phyloP scores from a whole-genome alignment of 2,888 invertebrate genomes.

The Plebejus argus region DNA sequence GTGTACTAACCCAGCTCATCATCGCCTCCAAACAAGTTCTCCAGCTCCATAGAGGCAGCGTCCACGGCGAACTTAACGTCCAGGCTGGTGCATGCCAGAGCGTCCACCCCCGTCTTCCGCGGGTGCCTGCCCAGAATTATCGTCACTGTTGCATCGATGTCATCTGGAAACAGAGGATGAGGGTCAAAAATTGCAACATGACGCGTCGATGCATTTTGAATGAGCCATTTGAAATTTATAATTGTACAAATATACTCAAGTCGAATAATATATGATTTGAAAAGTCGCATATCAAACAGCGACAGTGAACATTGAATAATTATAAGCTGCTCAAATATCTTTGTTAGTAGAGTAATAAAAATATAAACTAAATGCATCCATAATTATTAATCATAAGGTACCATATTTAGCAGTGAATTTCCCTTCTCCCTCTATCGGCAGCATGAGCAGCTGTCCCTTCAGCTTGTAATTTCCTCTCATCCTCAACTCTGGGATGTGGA shows the following conservation, averaged over 20 bases:
- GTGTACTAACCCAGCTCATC: conserved; percentile 80
- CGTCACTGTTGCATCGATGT: conserved; percentile 83
- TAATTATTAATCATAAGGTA: conserved; percentile 46
- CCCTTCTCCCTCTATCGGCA: conserved; percentile 87
- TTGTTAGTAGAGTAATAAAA: too few species aligned
- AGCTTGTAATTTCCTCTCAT: conserved; percentile 85
- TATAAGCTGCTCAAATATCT: too few species aligned
- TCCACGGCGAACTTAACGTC: conserved; percentile 85
- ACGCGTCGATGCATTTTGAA: too few species aligned
- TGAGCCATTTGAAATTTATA: too few species aligned
- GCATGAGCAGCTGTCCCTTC: conserved; percentile 85
- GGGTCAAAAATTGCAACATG: too few species aligned
- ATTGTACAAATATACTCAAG: too few species aligned
- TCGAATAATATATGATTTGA: too few species aligned
- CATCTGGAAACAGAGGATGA: conserved; percentile 66
- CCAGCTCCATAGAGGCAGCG: conserved; percentile 83
- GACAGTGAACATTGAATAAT: too few species aligned
- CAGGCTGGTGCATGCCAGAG: conserved; percentile 83
- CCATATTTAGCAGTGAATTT: conserved; percentile 85
- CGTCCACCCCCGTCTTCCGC: conserved; percentile 70
- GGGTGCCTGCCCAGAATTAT: conserved; percentile 81
- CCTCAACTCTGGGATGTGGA: conserved; percentile 83
- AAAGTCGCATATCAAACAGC: too few species aligned
- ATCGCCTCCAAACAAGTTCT: conserved; percentile 88
- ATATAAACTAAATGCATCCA: neutral